These are phyloP conservation scores for Batillaria attramentaria DNA, from an alignment of 1,140 invertebrate species.

Conservation along the genomic window DNA sequence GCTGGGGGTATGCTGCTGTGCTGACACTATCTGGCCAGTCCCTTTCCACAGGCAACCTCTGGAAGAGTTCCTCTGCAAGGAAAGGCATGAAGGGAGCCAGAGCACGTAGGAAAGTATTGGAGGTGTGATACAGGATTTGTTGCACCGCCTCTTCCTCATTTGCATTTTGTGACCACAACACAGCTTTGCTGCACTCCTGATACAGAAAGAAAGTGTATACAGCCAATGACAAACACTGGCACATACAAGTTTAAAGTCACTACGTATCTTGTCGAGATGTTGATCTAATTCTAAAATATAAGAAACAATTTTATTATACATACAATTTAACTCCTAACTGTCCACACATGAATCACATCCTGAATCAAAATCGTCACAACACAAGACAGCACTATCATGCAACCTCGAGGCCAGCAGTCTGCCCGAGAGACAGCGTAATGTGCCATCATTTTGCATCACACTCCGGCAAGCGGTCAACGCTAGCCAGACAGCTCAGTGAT, in stretches of 20 bases:
- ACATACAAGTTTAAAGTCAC: background rate
- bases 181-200: conserved; percentile 72
- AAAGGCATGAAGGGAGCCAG: conserved; percentile 68
- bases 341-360: too few species aligned
- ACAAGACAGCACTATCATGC: too few species aligned
- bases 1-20: conserved; percentile 57
- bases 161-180: conserved; percentile 73
- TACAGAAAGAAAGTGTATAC: background rate
- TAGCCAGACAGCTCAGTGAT: too few species aligned
- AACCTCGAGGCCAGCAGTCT: too few species aligned
- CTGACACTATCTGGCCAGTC: conserved; percentile 53
- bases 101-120: conserved; percentile 55
- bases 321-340: too few species aligned
- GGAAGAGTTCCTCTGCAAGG: conserved; percentile 67
- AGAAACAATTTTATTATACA: too few species aligned
- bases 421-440: too few species aligned
- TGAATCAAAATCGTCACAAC: too few species aligned
- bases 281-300: too few species aligned
- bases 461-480: too few species aligned
- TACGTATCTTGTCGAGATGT: too few species aligned
- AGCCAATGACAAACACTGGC: background rate
- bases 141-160: conserved; percentile 73
- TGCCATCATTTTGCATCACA: too few species aligned
- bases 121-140: conserved; percentile 53
- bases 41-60: conserved; percentile 49